Evolutionary conservation across 1,140 invertebrate species (phyloP).

Genomic region (Battus philenor): DNA sequence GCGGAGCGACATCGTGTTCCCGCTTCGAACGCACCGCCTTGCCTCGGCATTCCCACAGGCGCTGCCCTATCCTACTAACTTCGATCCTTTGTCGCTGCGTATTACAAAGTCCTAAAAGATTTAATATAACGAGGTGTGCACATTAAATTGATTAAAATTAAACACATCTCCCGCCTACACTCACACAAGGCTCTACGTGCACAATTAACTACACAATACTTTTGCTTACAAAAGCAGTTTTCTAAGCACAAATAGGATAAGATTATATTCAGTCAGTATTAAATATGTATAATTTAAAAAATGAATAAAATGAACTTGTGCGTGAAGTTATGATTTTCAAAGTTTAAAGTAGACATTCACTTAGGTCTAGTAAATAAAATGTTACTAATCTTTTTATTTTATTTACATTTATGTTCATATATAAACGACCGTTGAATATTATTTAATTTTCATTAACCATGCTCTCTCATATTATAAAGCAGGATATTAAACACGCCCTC

Average conservation of each 20-base stretch:
- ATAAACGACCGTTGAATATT: too few relatives aligned
- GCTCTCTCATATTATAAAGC: too few relatives aligned
- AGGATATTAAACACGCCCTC: too few relatives aligned
- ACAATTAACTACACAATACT: slow-evolving; percentile 8
- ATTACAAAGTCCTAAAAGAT: slow-evolving; percentile 19
- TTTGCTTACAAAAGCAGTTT: slow-evolving; percentile 20
- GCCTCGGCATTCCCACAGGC: slow-evolving; percentile 8
- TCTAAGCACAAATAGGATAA: slow-evolving; percentile 30
- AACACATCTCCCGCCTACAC: slow-evolving; percentile 3
- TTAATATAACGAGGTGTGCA: slow-evolving; percentile 22
- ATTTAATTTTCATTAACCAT: too few relatives aligned
- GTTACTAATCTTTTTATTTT: too few relatives aligned
- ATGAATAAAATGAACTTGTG: slow-evolving; percentile 6
- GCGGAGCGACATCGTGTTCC: slow-evolving; percentile 30
- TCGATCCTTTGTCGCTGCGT: neutral
- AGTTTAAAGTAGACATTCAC: too few relatives aligned
- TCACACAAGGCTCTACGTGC: slow-evolving; percentile 6
- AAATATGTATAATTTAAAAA: slow-evolving; percentile 20
- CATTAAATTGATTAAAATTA: slow-evolving; percentile 8
- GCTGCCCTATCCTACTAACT: neutral
- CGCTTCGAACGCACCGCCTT: slow-evolving; percentile 16
- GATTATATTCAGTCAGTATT: slow-evolving; percentile 38
- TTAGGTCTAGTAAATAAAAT: too few relatives aligned
- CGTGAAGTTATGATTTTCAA: slow-evolving; percentile 5
- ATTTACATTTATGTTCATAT: too few relatives aligned